Conservation (phyloP, 2,113 vertebrate species). For the Platichthys stellatus region DNA sequence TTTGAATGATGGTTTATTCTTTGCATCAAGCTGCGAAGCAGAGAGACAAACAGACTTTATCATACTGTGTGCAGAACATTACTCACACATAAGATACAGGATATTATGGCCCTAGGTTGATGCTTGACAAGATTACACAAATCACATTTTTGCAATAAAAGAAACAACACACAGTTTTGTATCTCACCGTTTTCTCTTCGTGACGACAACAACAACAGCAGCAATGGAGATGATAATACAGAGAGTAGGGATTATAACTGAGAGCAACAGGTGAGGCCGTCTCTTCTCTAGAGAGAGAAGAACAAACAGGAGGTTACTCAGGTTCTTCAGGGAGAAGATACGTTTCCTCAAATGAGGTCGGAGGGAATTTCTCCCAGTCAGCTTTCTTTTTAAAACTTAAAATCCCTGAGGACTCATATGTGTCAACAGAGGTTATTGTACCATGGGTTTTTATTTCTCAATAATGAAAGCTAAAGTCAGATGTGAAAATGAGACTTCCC, state of each 20-base stretch:
- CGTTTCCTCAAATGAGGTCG: not conserved
- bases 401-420: not conserved
- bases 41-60: slow-evolving; percentile 9
- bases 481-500: too few species aligned
- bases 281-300: slow-evolving; percentile 15
- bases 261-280: too few species aligned
- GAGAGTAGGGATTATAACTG: not conserved
- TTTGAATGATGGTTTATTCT: too few species aligned
- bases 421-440: not conserved
- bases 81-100: not conserved
- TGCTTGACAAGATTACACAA: not conserved
- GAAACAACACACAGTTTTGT: not conserved
- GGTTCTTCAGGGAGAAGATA: not conserved
- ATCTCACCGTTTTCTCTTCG: slow-evolving; percentile 17
- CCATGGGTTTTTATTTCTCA: not conserved
- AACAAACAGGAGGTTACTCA: slow-evolving; percentile 16
- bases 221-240: not conserved
- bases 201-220: fast-evolving
- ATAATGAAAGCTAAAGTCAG: not conserved
- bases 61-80: not conserved
- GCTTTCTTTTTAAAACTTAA: not conserved
- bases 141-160: not conserved
- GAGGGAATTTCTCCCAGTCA: not conserved
- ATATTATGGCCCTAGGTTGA: too few species aligned
- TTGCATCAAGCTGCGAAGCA: slow-evolving; percentile 11